These are phyloP conservation scores for Cotesia glomerata DNA, from an alignment of 1,140 invertebrate genomes.

Conservation along the genomic window DNA sequence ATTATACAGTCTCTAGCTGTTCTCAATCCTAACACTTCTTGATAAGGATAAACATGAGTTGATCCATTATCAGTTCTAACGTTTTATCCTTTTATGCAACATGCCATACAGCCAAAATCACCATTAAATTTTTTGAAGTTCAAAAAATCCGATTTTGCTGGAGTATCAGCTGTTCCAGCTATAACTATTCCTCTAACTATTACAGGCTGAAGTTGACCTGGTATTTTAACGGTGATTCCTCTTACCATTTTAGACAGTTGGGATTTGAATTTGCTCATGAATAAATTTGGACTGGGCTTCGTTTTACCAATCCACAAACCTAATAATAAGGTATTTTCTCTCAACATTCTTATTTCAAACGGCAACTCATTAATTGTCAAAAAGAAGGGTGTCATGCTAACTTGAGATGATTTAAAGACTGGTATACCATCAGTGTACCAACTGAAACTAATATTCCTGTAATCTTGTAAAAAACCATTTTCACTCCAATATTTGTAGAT, in stretches of 20 bases:
- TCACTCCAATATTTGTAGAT: constrained; percentile 15
- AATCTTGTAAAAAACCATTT: constrained; percentile 34
- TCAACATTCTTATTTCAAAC: constrained; percentile 33
- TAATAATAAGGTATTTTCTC: constrained; percentile 38
- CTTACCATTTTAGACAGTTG: constrained; percentile 28
- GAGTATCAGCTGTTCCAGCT: constrained; percentile 32
- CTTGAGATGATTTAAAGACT: constrained; percentile 48
- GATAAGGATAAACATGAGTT: constrained; percentile 19
- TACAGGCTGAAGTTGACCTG: constrained; percentile 10
- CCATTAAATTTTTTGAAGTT: constrained; percentile 32
- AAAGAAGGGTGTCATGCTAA: constrained; percentile 46
- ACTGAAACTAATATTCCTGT: constrained; percentile 35
- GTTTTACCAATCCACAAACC: constrained; percentile 34
- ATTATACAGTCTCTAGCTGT: constrained; percentile 11
- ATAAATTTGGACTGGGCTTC: constrained; percentile 31
- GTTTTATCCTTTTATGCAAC: constrained; percentile 17
- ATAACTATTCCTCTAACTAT: constrained; percentile 30
- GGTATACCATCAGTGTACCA: constrained; percentile 48
- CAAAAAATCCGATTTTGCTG: constrained; percentile 30
- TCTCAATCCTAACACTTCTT: neutral
- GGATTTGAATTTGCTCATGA: constrained; percentile 26
- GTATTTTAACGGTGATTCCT: constrained; percentile 17
- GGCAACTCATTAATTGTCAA: constrained; percentile 46
- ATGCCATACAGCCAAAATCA: constrained; percentile 27
- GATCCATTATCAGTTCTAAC: constrained; percentile 1